Conservation (phyloP, 2,797 vertebrate genomes). For the Anas capensis region DNA sequence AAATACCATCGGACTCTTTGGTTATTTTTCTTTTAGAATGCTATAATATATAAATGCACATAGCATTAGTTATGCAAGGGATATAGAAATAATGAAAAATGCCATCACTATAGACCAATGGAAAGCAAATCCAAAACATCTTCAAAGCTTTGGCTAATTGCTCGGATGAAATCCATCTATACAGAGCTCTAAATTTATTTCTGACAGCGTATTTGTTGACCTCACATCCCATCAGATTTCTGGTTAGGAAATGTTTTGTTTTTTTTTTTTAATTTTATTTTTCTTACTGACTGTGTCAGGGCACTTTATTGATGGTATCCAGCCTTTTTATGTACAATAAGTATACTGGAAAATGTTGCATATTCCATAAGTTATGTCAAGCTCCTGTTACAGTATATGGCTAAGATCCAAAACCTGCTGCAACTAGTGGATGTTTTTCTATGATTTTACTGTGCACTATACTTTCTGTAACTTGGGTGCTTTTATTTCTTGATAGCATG, state of each 20-base stretch:
- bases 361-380: accelerated
- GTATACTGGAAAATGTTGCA: accelerated
- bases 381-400: neutral
- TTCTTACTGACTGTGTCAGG: neutral
- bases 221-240: neutral
- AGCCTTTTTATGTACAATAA: neutral
- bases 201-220: neutral
- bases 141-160: neutral
- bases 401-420: neutral
- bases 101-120: neutral
- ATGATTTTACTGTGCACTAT: neutral
- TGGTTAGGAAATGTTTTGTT: neutral
- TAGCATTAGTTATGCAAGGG: neutral
- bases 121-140: neutral
- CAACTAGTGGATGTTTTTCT: neutral
- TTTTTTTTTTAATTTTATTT: neutral
- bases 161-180: neutral
- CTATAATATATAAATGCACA: neutral
- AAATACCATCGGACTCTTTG: neutral
- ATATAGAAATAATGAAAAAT: neutral
- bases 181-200: neutral
- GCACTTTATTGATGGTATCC: neutral
- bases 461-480: neutral
- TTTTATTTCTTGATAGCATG: neutral
- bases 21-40: neutral